These are phyloP conservation scores for Noctua janthe DNA, from an alignment of 2,888 invertebrate genomes.

Conservation along the genomic window DNA sequence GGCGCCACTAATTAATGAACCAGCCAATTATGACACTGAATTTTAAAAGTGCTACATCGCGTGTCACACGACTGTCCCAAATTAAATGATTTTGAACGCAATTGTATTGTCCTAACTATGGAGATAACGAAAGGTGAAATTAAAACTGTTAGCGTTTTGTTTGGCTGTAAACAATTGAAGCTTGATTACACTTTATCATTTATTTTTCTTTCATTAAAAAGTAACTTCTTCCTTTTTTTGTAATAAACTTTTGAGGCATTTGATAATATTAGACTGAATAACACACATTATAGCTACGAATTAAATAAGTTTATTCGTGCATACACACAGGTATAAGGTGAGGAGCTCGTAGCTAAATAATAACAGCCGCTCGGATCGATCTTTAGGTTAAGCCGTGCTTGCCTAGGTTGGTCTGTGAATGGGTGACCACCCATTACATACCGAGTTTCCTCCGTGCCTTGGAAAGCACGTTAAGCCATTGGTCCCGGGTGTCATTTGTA, in stretches of 20 bases:
- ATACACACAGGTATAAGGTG: background rate
- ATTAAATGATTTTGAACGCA: conserved; percentile 52
- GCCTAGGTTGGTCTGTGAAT: no score
- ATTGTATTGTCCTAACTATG: conserved; percentile 40
- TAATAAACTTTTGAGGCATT: background rate
- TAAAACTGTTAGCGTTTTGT: background rate
- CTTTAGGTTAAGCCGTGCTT: no score
- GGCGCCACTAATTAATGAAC: conserved; percentile 76
- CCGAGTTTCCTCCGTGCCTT: no score
- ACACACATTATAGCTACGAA: background rate
- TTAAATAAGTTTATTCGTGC: background rate
- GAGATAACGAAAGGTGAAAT: conserved; percentile 13
- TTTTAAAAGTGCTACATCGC: conserved; percentile 81
- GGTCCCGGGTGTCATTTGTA: no score
- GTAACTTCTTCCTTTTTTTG: background rate
- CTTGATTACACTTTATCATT: background rate
- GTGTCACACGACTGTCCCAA: conserved; percentile 71
- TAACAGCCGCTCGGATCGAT: no score
- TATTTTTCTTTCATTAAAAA: background rate
- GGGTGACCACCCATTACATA: no score
- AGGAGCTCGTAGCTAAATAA: no score
- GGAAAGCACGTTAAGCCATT: no score
- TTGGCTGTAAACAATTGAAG: background rate
- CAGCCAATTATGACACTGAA: conserved; percentile 83
- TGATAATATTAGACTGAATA: background rate